These are phyloP conservation scores for Opisthograptis luteolata DNA, from an alignment of 2,888 invertebrate species.

Conservation along the genomic window DNA sequence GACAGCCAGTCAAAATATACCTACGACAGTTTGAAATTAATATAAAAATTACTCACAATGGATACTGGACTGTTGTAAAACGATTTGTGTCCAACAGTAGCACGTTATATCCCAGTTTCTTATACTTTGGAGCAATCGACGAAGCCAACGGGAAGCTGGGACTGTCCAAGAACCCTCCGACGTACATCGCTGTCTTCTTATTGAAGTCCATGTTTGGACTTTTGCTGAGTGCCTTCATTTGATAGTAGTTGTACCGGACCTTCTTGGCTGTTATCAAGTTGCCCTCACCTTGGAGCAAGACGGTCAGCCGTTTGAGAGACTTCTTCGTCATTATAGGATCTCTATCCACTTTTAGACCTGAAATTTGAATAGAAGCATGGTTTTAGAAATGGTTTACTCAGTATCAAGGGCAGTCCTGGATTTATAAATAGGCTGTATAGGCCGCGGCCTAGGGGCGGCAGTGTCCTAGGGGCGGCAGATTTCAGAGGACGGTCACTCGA, in stretches of 20 bases:
- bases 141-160: slow-evolving; percentile 47
- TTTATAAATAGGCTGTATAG: background rate
- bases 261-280: slow-evolving; percentile 32
- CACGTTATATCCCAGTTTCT: slow-evolving; percentile 57
- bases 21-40: too few relatives aligned
- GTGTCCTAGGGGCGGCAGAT: too few relatives aligned
- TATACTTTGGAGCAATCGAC: slow-evolving; percentile 47
- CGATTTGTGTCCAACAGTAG: slow-evolving; percentile 53
- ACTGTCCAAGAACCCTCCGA: slow-evolving; percentile 64
- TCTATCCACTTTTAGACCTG: slow-evolving; percentile 62
- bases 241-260: slow-evolving; percentile 57
- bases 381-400: too few relatives aligned
- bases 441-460: too few relatives aligned
- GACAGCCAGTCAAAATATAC: too few relatives aligned
- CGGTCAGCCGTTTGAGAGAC: slow-evolving; percentile 51
- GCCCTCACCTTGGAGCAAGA: slow-evolving; percentile 48
- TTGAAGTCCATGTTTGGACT: slow-evolving; percentile 50
- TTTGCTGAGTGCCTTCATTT: slow-evolving; percentile 44
- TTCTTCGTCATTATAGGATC: slow-evolving; percentile 54
- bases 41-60: slow-evolving; percentile 54
- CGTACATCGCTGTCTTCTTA: slow-evolving; percentile 59
- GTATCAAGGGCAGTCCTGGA: too few relatives aligned
- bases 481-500: background rate
- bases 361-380: too few relatives aligned
- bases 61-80: slow-evolving; percentile 61